phyloP scores from a whole-genome alignment of 2,888 invertebrate species.

The Chloromyia formosa region DNA sequence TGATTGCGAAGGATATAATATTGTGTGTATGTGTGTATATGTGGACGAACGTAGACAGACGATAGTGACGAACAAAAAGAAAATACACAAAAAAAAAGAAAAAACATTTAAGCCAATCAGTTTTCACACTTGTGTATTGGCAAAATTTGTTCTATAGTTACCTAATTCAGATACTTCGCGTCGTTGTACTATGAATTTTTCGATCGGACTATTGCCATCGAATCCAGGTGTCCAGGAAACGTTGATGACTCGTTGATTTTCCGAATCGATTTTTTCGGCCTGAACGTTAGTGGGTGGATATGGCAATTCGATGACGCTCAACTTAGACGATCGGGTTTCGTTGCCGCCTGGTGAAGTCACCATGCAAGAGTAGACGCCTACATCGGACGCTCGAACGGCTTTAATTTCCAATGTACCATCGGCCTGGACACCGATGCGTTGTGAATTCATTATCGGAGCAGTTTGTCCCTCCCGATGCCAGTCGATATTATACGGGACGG shows the following conservation, averaged over 20 bases:
- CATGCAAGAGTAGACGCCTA: slow-evolving; percentile 91
- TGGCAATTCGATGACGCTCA: slow-evolving; percentile 93
- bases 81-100: slow-evolving; percentile 32
- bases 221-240: slow-evolving; percentile 96
- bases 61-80: slow-evolving; percentile 44
- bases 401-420: slow-evolving; percentile 90
- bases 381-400: slow-evolving; percentile 90
- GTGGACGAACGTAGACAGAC: slow-evolving; percentile 1
- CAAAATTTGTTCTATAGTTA: slow-evolving; percentile 63
- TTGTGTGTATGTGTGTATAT: slow-evolving; percentile 27
- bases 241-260: slow-evolving; percentile 81
- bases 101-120: slow-evolving; percentile 42
- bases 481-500: slow-evolving; percentile 84
- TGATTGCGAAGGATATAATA: slow-evolving; percentile 39
- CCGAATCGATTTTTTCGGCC: slow-evolving; percentile 74
- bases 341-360: slow-evolving; percentile 91
- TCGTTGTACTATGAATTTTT: slow-evolving; percentile 91
- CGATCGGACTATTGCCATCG: slow-evolving; percentile 95
- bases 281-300: slow-evolving; percentile 89
- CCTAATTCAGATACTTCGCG: slow-evolving; percentile 88
- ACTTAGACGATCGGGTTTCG: slow-evolving; percentile 84
- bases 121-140: slow-evolving; percentile 10
- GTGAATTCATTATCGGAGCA: slow-evolving; percentile 71
- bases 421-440: slow-evolving; percentile 76
- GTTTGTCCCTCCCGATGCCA: slow-evolving; percentile 87